Base-by-base conservation (phyloP, 2,888 invertebrate species). In the Sarcophaga rosellei region DNA sequence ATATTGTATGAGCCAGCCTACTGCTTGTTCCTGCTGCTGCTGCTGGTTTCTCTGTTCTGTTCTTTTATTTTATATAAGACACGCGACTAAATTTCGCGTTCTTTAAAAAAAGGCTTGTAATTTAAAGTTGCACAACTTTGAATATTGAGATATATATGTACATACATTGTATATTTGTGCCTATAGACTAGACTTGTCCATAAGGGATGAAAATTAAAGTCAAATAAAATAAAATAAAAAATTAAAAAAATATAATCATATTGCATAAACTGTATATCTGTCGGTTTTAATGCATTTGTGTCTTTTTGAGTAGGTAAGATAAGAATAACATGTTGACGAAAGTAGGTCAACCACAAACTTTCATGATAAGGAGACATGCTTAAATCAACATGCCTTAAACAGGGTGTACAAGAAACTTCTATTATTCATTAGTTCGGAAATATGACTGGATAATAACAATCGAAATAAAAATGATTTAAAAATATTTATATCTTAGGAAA, bases 1-100 rank as follows among this genome's bases (percentile, higher is more conserved):
- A 70, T 70, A 21, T 70, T 35, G 35, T 35, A 8, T 35, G 35
- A 69, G 59, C 47, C 79, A 81, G 61, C 69, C 78, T 62, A 44
- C 66, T 8, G 20, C 23, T 79, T 65, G 21, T 20, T 69, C 17
- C 21, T 8, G 35, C 57, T 47, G 20, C 17, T 47, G 21, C 35
- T 53, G 45, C 45, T 72, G 44, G 59, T 59, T 20, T 68, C 63
- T 12, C 35, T 20, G 45, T 69, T 12, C 35, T 20, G 45, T 35
- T 72, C 62, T 15, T 11, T 47, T 47, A 20, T 53, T n/a, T 57
- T 53, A 12, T 65, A 45, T 21, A 61, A 21, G 44, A 21, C 10
- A 25, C 63, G 57, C 68, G 61, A 74, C 25, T 81, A 74, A 76
- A 70, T 81, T 45, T 53, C 47, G 63, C 10, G 8, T 35, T 10